phyloP scores from a whole-genome alignment of 2,113 vertebrate species.

The Hippocampus comes region DNA sequence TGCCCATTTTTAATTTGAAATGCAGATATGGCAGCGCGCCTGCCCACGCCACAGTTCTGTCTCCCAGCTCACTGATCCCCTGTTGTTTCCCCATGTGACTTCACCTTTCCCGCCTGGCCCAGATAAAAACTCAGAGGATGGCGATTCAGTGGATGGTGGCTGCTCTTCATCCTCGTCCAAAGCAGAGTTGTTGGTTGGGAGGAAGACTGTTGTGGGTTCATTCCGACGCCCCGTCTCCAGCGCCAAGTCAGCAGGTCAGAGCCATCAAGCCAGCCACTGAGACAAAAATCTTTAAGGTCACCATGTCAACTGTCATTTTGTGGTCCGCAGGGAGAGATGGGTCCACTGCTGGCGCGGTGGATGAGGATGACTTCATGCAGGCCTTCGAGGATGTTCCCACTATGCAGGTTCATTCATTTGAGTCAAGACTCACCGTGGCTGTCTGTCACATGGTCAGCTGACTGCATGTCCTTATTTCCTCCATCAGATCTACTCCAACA shows the following conservation, averaged over 20 bases:
- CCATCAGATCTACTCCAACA: constrained; percentile 87
- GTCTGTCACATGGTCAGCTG: not conserved
- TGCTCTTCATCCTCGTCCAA: constrained; percentile 90
- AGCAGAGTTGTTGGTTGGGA: constrained; percentile 72
- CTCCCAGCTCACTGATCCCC: not conserved
- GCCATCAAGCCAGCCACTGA: not conserved
- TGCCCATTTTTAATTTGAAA: constrained; percentile 1
- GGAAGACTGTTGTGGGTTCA: constrained; percentile 76
- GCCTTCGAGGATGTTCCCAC: constrained; percentile 91
- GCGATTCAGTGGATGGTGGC: constrained; percentile 92
- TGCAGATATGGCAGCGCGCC: constrained; percentile 12
- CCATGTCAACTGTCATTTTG: not conserved
- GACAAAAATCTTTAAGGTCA: not conserved
- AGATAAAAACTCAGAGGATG: constrained; percentile 97
- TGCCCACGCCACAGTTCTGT: not conserved
- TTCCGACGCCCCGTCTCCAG: constrained; percentile 77
- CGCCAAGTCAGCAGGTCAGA: constrained; percentile 84
- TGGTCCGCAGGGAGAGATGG: constrained; percentile 75
- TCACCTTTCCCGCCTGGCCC: constrained; percentile 6
- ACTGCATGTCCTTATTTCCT: constrained; percentile 17
- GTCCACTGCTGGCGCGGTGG: constrained; percentile 84
- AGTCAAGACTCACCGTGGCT: not conserved
- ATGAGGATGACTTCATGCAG: constrained; percentile 90
- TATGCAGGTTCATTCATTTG: constrained; percentile 75
- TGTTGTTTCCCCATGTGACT: not conserved